Evolutionary conservation across 2,888 invertebrate genomes (phyloP).

Genomic region (Timema podura): DNA sequence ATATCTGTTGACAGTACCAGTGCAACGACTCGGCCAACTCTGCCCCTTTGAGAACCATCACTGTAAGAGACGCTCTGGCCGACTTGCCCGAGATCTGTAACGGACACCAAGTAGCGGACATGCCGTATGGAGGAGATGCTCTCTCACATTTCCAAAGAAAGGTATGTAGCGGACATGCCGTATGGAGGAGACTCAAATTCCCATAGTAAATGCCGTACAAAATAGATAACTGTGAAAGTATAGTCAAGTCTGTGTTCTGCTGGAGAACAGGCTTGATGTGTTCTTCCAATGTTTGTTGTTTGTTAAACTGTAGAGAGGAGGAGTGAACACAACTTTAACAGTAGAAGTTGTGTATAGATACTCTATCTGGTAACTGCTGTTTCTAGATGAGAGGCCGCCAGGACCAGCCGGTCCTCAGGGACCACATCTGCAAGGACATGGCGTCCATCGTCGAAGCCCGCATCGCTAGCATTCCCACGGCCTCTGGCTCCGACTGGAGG

Average conservation of each 20-base stretch:
- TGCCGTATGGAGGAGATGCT: conserved; percentile 66
- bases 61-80: conserved; percentile 77
- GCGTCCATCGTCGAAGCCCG: conserved; percentile 72
- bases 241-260: background rate
- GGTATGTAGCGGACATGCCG: conserved; percentile 36
- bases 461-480: conserved; percentile 68
- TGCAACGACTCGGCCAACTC: no score
- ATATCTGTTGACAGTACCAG: conserved; percentile 38
- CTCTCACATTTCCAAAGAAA: conserved; percentile 69
- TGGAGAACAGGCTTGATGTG: background rate
- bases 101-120: conserved; percentile 64
- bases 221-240: background rate
- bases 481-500: conserved; percentile 78
- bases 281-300: no score
- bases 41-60: conserved; percentile 73
- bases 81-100: conserved; percentile 73
- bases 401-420: conserved; percentile 55
- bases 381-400: conserved; percentile 57
- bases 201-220: background rate
- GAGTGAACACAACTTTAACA: background rate
- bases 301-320: no score
- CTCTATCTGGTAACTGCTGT: background rate
- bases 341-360: background rate
- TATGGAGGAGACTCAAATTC: no score
- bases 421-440: conserved; percentile 84